phyloP scores from a whole-genome alignment of 2,888 invertebrate species.

The Yponomeuta cagnagella region DNA sequence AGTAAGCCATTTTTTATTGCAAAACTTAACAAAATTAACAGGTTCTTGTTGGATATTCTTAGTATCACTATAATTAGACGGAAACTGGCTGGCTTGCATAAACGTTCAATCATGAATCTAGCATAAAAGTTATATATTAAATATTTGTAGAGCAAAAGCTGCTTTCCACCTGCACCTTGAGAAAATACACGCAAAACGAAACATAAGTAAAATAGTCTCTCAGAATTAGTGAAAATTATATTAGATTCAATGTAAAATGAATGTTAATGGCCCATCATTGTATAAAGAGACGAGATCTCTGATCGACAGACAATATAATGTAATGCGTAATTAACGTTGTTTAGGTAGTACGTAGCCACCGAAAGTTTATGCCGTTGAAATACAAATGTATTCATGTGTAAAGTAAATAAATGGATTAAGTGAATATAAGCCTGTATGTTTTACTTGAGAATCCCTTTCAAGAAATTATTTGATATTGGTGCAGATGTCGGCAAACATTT shows the following conservation, averaged over 20 bases:
- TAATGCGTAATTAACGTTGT: conserved; percentile 57
- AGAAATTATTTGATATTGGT: too few relatives aligned
- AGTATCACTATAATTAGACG: not conserved
- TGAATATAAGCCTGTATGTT: conserved; percentile 2
- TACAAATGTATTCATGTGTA: conserved; percentile 64
- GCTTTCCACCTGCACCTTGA: conserved; percentile 3
- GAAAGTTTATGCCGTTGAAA: conserved; percentile 69
- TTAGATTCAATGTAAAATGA: conserved; percentile 14
- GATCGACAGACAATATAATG: conserved; percentile 45
- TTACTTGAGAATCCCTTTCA: conserved; percentile 4
- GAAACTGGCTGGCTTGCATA: not conserved
- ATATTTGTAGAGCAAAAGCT: conserved; percentile 1
- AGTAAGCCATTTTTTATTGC: not conserved
- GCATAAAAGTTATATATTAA: not conserved
- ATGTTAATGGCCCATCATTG: conserved; percentile 49
- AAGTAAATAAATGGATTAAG: conserved; percentile 52
- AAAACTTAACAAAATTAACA: not conserved
- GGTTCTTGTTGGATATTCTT: not conserved
- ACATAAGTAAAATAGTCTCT: not conserved
- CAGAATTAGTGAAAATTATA: conserved; percentile 9
- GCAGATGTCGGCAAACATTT: too few relatives aligned
- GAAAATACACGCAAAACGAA: not conserved
- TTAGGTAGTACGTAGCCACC: conserved; percentile 73
- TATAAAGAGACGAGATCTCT: conserved; percentile 50
- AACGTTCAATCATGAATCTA: not conserved